Base-by-base conservation (phyloP, 2,113 vertebrate genomes). In the Parotia lawesii region DNA sequence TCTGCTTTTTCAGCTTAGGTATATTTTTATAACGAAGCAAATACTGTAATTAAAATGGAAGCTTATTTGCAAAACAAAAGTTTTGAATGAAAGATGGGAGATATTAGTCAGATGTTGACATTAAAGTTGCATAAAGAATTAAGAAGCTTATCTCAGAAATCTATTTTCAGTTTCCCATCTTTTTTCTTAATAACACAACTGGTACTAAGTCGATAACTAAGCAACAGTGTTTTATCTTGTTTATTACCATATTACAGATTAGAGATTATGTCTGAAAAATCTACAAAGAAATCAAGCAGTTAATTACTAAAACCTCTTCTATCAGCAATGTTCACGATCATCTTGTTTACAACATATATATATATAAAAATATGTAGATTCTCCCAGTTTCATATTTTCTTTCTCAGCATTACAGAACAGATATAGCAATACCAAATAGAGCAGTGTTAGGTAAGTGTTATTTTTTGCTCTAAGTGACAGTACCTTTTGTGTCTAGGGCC, bases 401-500 rank as follows among this genome's bases (percentile, higher is more conserved):
- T 75, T 70, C n/a, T 33, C 16, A 61, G 60, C 44, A 48, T 60
- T 64, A 77, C 25, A 74, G 38, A 93, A 87, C 9, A 70, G 21
- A 76, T 10, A 33, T 0, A 91, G 38, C 35, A 80, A 15, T 40
- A 70, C 3, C 25, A 58, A 88, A 58, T 0, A 74, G 3, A 81
- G 8, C 38, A 81, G 12, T 14, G 57, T 37, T 23, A 92, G 11
- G 4, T 11, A 76, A 54, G 2, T 8, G 10, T 37, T 45, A 45
- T 28, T 88, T 86, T 93, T 67, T 47, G 2, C 7, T 84, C 15
- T 28, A 56, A 24, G 45, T 40, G 23, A 42, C 5, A 24, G 19
- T 96, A 98, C 98, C 98, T 98, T 79, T 93, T 97, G 54, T 23
- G 72, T 7, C 85, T 96, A 78, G 98, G 96, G 65, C 91, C 96